phyloP scores from a whole-genome alignment of 2,888 invertebrate genomes.

The Ariolimax columbianus region DNA sequence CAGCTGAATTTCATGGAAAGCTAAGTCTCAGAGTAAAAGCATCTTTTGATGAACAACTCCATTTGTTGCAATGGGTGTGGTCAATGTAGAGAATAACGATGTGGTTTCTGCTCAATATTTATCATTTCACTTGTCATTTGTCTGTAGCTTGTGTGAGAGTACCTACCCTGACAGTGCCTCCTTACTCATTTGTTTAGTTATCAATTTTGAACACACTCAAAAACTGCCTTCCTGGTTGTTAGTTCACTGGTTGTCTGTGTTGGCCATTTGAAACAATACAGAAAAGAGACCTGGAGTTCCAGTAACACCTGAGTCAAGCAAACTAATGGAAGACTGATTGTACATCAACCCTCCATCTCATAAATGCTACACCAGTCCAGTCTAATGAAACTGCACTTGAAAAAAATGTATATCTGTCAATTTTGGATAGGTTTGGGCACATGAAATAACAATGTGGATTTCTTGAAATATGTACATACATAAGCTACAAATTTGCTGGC shows the following conservation, averaged over 20 bases:
- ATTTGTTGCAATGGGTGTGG: constrained; percentile 5
- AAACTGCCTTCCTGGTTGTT: not conserved
- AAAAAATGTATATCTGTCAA: not conserved
- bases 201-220: not conserved
- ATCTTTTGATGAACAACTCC: not conserved
- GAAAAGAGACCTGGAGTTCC: not conserved
- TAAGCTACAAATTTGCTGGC: too few relatives aligned
- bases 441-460: too few relatives aligned
- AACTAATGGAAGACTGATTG: not conserved
- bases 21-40: not conserved
- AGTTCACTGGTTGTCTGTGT: not conserved
- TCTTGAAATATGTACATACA: too few relatives aligned
- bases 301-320: not conserved
- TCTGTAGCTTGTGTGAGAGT: not conserved
- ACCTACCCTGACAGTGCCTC: not conserved
- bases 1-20: too few relatives aligned
- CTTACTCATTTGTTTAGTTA: not conserved
- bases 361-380: not conserved
- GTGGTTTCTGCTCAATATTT: not conserved
- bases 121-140: not conserved
- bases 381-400: not conserved
- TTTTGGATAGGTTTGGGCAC: not conserved
- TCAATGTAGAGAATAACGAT: not conserved
- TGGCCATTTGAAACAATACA: not conserved
- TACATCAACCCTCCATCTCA: not conserved